Evolutionary conservation across 2,888 invertebrate genomes (phyloP).

Genomic region (Parapristionchus giblindavisi): DNA sequence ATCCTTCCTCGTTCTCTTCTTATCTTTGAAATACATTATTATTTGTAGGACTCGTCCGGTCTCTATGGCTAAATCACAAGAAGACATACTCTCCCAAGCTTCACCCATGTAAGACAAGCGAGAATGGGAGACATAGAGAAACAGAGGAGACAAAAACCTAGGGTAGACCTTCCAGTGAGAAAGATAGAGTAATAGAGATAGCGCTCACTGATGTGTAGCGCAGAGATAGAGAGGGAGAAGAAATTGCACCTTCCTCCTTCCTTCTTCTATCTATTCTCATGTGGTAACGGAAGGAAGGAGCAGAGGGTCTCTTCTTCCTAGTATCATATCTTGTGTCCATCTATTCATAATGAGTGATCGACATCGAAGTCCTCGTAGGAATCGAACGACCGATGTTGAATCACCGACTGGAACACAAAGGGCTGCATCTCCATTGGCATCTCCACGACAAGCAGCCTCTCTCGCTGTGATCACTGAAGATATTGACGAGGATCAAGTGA

Average conservation of each 20-base stretch:
- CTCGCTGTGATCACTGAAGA: conserved; percentile 59
- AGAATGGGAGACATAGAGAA: background rate
- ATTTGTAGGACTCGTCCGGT: conserved; percentile 19
- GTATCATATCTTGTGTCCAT: too few relatives aligned
- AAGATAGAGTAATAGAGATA: background rate
- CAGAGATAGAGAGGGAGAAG: background rate
- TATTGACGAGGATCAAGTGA: background rate
- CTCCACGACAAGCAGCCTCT: conserved; percentile 37
- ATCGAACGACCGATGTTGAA: conserved; percentile 11
- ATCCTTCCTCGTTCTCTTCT: too few relatives aligned
- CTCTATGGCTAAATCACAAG: conserved; percentile 30
- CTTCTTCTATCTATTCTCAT: background rate
- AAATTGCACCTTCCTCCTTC: conserved; percentile 4
- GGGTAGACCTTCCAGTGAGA: too few relatives aligned
- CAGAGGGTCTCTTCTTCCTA: background rate
- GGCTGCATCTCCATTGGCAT: conserved; percentile 36
- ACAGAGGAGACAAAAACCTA: background rate
- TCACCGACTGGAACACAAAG: conserved; percentile 18
- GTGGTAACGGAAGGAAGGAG: background rate
- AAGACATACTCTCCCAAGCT: conserved; percentile 29
- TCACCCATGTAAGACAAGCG: conserved; percentile 25
- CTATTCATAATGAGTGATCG: background rate
- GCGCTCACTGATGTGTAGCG: conserved; percentile 16
- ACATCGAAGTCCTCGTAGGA: background rate
- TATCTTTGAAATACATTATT: too few relatives aligned